A percentile compares a stretch with the other conserved stretches of the same genome.
phyloP scores from a whole-genome alignment of 2,113 vertebrate genomes.

The Pelodiscus sinensis region DNA sequence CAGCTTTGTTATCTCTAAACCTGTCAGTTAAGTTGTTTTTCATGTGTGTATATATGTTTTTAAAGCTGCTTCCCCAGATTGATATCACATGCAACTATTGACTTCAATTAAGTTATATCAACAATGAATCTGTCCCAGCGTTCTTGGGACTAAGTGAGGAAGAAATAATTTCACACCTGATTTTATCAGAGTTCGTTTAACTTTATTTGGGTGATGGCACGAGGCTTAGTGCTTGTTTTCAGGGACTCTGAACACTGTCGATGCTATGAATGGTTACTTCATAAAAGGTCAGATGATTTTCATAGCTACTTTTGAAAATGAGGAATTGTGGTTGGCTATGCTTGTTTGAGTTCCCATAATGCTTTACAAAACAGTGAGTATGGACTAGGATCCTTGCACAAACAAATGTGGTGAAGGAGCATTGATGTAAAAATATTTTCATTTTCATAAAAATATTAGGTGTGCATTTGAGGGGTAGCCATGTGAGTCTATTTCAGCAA shows the following conservation, averaged over 20 bases:
- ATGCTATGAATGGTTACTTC: slow-evolving; percentile 32
- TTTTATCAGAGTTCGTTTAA: slow-evolving; percentile 22
- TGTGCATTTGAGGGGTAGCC: no score
- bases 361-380: background rate
- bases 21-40: slow-evolving; percentile 7
- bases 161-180: slow-evolving; percentile 42
- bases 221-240: slow-evolving; percentile 3
- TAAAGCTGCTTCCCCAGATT: background rate
- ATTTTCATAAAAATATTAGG: slow-evolving; percentile 10
- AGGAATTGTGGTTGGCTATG: slow-evolving; percentile 10
- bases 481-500: no score
- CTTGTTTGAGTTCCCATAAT: background rate
- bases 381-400: background rate
- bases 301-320: background rate
- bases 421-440: slow-evolving; percentile 21
- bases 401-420: background rate
- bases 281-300: slow-evolving; percentile 12
- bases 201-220: slow-evolving; percentile 18
- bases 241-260: background rate
- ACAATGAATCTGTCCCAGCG: background rate
- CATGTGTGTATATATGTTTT: background rate
- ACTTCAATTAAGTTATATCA: background rate
- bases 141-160: background rate
- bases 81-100: background rate
- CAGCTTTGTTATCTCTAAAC: slow-evolving; percentile 24